Conservation (phyloP, 2,113 vertebrate genomes). For the Prolemur simus region DNA sequence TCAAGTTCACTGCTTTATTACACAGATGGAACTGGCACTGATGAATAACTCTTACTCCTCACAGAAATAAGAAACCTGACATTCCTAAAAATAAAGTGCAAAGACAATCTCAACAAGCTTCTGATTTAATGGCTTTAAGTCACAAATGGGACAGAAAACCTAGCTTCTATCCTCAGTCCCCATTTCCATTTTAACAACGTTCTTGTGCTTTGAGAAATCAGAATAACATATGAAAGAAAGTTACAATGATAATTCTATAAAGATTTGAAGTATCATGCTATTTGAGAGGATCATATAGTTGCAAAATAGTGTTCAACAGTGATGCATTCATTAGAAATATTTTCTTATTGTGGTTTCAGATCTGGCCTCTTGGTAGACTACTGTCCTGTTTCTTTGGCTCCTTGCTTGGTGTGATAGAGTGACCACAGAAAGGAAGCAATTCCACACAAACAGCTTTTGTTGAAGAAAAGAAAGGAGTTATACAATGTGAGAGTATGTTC, state of each 20-base stretch:
- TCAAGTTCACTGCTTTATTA: background rate
- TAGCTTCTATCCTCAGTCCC: background rate
- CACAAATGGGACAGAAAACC: background rate
- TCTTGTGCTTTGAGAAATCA: background rate
- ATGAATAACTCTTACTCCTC: background rate
- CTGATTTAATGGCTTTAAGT: background rate
- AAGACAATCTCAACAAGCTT: background rate
- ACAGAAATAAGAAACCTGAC: background rate
- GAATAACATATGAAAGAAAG: background rate
- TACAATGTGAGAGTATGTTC: too few species aligned
- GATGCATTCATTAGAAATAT: background rate
- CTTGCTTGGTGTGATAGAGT: too few species aligned
- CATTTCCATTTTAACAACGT: background rate
- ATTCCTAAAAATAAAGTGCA: conserved; percentile 15
- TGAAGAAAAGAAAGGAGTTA: too few species aligned
- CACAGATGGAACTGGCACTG: background rate
- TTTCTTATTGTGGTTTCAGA: background rate
- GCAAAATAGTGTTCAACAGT: background rate
- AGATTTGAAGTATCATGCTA: background rate
- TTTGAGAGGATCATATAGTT: background rate
- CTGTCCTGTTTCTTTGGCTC: too few species aligned
- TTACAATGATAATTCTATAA: background rate
- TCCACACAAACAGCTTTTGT: too few species aligned
- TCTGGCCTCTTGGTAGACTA: too few species aligned
- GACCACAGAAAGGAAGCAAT: too few species aligned